Evolutionary conservation across 2,888 invertebrate genomes (phyloP).

Genomic region (Rhimphoctona megacephalus): DNA sequence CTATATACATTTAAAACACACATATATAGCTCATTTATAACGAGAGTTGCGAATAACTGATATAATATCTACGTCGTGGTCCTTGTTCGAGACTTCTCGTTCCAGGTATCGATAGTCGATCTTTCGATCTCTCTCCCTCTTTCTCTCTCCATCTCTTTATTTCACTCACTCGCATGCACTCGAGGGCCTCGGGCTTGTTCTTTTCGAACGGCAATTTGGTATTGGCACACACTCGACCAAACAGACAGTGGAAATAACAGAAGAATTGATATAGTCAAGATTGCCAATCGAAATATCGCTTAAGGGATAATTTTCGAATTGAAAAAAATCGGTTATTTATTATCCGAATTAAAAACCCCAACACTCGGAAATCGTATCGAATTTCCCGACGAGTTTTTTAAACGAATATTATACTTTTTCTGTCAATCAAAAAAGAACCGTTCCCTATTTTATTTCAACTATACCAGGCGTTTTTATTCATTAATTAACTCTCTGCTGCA

Average conservation of each 20-base stretch:
- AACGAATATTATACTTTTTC: not conserved
- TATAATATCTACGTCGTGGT: slow-evolving; percentile 60
- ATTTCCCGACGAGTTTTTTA: not conserved
- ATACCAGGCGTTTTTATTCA: too few species aligned
- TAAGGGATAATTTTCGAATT: slow-evolving; percentile 24
- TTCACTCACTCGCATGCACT: slow-evolving; percentile 11
- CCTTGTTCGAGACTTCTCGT: slow-evolving; percentile 64
- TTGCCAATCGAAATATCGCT: slow-evolving; percentile 53
- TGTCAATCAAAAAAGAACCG: not conserved
- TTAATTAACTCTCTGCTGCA: too few species aligned
- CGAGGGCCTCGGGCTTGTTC: slow-evolving; percentile 55
- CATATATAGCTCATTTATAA: slow-evolving; percentile 50
- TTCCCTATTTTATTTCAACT: not conserved
- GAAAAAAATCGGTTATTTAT: slow-evolving; percentile 26
- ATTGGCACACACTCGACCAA: slow-evolving; percentile 42
- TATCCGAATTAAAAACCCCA: slow-evolving; percentile 1
- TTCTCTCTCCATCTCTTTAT: slow-evolving; percentile 20
- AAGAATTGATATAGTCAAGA: slow-evolving; percentile 48
- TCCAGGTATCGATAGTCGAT: slow-evolving; percentile 69
- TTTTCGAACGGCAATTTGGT: slow-evolving; percentile 60
- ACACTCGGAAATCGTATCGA: not conserved
- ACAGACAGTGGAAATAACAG: slow-evolving; percentile 17
- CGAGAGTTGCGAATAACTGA: slow-evolving; percentile 65
- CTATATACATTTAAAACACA: slow-evolving; percentile 34
- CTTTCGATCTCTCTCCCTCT: slow-evolving; percentile 56